Conservation (phyloP, 1,140 invertebrate genomes). For the Sinella curviseta region DNA sequence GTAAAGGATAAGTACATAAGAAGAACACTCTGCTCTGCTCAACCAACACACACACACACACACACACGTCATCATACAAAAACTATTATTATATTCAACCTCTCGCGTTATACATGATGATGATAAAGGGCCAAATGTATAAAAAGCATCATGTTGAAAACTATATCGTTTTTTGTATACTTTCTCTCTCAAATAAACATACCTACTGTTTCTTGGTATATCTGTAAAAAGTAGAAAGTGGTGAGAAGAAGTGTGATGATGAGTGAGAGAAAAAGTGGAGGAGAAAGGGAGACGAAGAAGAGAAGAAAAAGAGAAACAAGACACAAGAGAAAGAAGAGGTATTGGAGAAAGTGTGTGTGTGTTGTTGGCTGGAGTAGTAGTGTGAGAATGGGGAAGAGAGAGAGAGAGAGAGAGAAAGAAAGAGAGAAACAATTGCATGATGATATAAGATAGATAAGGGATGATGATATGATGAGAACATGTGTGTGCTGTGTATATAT, state of each 20-base stretch:
- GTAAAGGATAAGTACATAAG: constrained; percentile 12
- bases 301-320: constrained; percentile 13
- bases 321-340: background rate
- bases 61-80: background rate
- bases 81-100: background rate
- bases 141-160: background rate
- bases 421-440: constrained; percentile 28
- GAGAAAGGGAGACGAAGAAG: background rate
- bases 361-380: no score
- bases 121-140: background rate
- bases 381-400: no score
- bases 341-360: constrained; percentile 3
- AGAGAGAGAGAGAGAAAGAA: background rate
- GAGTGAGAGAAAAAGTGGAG: constrained; percentile 10
- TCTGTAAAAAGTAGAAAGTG: no score
- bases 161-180: background rate
- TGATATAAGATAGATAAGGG: background rate
- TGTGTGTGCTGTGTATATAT: no score
- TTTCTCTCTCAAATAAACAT: no score
- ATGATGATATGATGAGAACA: background rate
- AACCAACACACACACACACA: background rate
- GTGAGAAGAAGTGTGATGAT: constrained; percentile 1
- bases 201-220: no score
- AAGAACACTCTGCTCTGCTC: background rate
- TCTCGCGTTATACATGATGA: background rate